phyloP scores from a whole-genome alignment of 2,888 invertebrate genomes.

The Ethmia dodecea region DNA sequence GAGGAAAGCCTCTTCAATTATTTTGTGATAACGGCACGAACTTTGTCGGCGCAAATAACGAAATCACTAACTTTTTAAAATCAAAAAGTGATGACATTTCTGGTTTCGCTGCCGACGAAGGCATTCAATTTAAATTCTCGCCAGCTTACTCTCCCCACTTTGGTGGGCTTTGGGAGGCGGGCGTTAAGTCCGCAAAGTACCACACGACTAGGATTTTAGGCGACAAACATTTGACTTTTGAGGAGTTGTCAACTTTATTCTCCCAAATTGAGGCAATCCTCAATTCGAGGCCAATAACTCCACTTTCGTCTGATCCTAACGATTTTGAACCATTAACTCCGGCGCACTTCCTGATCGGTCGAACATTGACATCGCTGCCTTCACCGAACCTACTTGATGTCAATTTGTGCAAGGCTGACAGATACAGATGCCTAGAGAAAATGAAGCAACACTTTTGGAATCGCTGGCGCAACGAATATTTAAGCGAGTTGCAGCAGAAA shows the following conservation, averaged over 20 bases:
- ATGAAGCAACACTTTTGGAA: conserved; percentile 14
- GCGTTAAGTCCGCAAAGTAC: too few relatives aligned
- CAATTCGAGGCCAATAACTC: too few relatives aligned
- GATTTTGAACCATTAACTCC: too few relatives aligned
- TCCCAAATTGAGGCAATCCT: too few relatives aligned
- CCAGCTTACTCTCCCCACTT: too few relatives aligned
- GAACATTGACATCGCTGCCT: too few relatives aligned
- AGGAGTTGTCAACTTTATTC: conserved; percentile 1
- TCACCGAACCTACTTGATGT: not conserved
- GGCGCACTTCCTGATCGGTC: too few relatives aligned
- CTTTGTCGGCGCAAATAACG: conserved; percentile 7
- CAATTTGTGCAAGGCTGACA: conserved; percentile 5
- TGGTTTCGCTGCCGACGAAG: conserved; percentile 3
- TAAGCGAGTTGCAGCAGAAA: conserved; percentile 12
- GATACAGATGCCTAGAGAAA: conserved; percentile 10
- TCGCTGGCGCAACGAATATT: conserved; percentile 13
- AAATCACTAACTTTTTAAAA: conserved; percentile 4
- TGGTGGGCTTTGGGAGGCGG: too few relatives aligned
- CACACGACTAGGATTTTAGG: conserved; percentile 9
- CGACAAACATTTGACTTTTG: conserved; percentile 6
- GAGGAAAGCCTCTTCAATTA: conserved; percentile 9
- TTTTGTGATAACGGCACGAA: conserved; percentile 13
- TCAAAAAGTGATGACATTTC: not conserved
- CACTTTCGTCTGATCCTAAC: too few relatives aligned
- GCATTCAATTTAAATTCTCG: conserved; percentile 9